These are phyloP conservation scores for Mirza zaza DNA, from an alignment of 2,113 vertebrate genomes.

Conservation along the genomic window DNA sequence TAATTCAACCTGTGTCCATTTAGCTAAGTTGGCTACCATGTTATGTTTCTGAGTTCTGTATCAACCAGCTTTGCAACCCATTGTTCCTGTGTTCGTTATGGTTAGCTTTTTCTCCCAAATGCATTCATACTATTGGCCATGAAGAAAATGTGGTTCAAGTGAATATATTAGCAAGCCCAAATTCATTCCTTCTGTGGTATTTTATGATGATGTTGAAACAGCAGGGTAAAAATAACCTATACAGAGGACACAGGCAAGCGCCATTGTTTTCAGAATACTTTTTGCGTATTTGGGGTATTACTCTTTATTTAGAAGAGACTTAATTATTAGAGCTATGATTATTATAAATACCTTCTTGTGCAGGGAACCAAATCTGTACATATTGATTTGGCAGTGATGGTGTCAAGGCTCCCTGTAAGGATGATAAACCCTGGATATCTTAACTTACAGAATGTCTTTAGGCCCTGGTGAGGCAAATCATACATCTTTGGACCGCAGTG, in stretches of 20 bases:
- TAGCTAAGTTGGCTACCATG: background rate
- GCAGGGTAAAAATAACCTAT: background rate
- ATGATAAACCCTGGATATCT: background rate
- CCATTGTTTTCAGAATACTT: background rate
- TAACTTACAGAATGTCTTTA: background rate
- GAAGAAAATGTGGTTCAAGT: background rate
- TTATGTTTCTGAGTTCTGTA: background rate
- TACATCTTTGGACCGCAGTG: background rate
- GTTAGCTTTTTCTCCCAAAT: background rate
- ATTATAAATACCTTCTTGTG: background rate
- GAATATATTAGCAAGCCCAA: conserved; percentile 16
- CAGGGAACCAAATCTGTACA: background rate
- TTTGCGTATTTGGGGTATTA: background rate
- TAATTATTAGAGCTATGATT: background rate
- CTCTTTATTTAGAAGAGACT: conserved; percentile 11
- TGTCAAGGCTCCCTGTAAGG: background rate
- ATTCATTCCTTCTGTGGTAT: background rate
- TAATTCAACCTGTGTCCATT: background rate
- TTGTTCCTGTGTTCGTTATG: background rate
- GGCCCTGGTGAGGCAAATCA: background rate
- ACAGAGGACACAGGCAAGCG: background rate
- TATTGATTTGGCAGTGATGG: background rate
- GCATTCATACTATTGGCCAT: background rate
- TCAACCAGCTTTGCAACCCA: background rate
- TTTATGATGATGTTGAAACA: background rate